Evolutionary conservation across 2,797 vertebrate genomes (phyloP).

Genomic region (Picus viridis): DNA sequence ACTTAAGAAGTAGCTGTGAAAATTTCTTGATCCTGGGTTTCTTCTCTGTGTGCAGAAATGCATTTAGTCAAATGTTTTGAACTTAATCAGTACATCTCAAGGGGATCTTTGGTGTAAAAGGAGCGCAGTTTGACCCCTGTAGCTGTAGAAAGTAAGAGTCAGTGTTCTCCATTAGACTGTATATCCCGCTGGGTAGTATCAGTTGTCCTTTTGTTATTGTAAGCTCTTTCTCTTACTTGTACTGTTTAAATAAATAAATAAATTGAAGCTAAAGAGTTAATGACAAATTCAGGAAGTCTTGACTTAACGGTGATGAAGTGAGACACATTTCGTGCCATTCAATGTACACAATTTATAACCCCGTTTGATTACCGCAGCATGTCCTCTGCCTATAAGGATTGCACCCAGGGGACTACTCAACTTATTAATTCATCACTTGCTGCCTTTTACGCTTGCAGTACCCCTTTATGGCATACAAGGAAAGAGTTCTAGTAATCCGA

Average conservation of each 20-base stretch:
- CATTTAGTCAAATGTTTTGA: not conserved
- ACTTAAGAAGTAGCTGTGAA: not conserved
- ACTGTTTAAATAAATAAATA: conserved; percentile 77
- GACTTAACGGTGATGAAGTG: conserved; percentile 75
- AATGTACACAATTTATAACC: conserved; percentile 81
- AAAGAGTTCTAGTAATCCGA: conserved; percentile 79
- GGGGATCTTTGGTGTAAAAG: conserved; percentile 28
- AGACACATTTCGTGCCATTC: conserved; percentile 69
- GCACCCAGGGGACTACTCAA: conserved; percentile 85
- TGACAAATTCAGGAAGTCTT: conserved; percentile 75
- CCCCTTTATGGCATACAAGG: conserved; percentile 80
- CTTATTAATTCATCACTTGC: conserved; percentile 89
- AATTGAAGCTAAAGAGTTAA: conserved; percentile 74
- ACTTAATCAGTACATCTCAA: not conserved
- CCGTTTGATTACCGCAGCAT: conserved; percentile 84
- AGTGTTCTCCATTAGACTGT: conserved; percentile 65
- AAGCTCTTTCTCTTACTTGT: conserved; percentile 69
- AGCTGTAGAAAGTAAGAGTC: conserved; percentile 63
- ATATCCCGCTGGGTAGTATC: conserved; percentile 68
- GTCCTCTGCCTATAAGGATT: conserved; percentile 84
- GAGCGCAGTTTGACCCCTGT: conserved; percentile 48
- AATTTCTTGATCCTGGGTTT: not conserved
- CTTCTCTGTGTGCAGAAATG: not conserved
- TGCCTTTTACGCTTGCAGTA: conserved; percentile 79
- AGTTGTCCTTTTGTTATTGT: conserved; percentile 70